Base-by-base conservation (phyloP, 1,140 invertebrate species). In the Globodera rostochiensis region DNA sequence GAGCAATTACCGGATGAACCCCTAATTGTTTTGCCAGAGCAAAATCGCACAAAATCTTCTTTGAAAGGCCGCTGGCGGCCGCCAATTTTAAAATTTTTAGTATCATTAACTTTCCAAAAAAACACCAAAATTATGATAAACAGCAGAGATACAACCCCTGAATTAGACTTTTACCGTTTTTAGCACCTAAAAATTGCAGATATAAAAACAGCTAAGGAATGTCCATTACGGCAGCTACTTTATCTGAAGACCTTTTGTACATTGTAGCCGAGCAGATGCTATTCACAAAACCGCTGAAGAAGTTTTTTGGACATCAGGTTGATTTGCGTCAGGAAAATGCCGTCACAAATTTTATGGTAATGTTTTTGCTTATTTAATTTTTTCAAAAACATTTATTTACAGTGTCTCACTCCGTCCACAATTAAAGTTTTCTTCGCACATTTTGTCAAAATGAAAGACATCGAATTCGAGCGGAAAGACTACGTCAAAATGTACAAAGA, bases 131-230 rank as follows among this genome's bases (percentile, higher is more conserved):
- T 36, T 1, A 36, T 36, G 25, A 0, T 36, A 36, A 36, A 2
- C 25, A 36, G 25, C 0, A 36, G 2, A 36, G 25, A 0, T 36
- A 36, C 25, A 2, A 36, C 25, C 25, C 25, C 25, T 36, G 25
- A 36, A 36, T 2, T 36, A 36, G 36, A 36, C 94, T 92, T 93
- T 92, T 36, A 53, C 53, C 15, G 15, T 53, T 3, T 53, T 53
- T 53, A 53, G 53, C 36, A 36, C 15, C 53, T 11, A 53, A 9
- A 64, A 64, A 19, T 64, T 64, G 57, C 57, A 6, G 11, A 6
- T 64, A 64, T 13, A 64, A 64, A 64, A 36, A 36, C 36, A 36
- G 19, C 19, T 64, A 64, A 64, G 11, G 5, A 64, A 64, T 64
- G 57, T 64, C 57, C 6, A 64, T 19, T 64, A 19, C 57, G 13